phyloP scores from a whole-genome alignment of 2,888 invertebrate species.

The Drepana falcataria region DNA sequence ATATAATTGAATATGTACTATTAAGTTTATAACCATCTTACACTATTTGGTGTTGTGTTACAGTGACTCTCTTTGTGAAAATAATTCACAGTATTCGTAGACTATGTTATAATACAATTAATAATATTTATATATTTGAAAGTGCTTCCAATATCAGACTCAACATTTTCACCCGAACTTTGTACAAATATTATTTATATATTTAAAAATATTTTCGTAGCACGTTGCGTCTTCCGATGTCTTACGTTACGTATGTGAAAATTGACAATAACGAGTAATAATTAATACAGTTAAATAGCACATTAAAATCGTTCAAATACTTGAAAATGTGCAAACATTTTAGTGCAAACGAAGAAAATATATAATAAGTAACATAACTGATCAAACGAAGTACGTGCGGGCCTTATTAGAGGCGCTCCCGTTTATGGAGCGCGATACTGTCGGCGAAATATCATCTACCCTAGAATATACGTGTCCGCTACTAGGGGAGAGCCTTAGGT shows the following conservation, averaged over 20 bases:
- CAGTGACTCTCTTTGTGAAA: slow-evolving; percentile 53
- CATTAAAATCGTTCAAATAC: slow-evolving; percentile 25
- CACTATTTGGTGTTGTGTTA: slow-evolving; percentile 73
- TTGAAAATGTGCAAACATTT: slow-evolving; percentile 29
- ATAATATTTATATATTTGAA: slow-evolving; percentile 48
- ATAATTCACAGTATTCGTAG: slow-evolving; percentile 45
- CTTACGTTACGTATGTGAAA: slow-evolving; percentile 66
- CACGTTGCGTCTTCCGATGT: slow-evolving; percentile 32
- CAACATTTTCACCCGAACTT: slow-evolving; percentile 61
- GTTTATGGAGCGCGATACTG: slow-evolving; percentile 58
- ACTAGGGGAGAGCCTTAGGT: slow-evolving; percentile 73
- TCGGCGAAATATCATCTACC: slow-evolving; percentile 72
- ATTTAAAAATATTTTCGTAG: slow-evolving; percentile 40
- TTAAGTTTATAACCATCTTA: slow-evolving; percentile 48
- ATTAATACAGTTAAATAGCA: slow-evolving; percentile 44
- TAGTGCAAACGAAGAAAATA: slow-evolving; percentile 26
- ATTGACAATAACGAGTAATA: slow-evolving; percentile 56
- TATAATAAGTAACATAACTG: slow-evolving; percentile 19
- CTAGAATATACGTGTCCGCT: slow-evolving; percentile 76
- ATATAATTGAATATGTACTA: slow-evolving; percentile 25
- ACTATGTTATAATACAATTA: slow-evolving; percentile 39
- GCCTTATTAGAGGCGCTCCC: slow-evolving; percentile 57
- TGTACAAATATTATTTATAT: slow-evolving; percentile 59
- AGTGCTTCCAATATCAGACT: slow-evolving; percentile 63
- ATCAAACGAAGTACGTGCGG: slow-evolving; percentile 72